Base-by-base conservation (phyloP, 2,888 invertebrate species). In the Cryptophagus acutangulus region DNA sequence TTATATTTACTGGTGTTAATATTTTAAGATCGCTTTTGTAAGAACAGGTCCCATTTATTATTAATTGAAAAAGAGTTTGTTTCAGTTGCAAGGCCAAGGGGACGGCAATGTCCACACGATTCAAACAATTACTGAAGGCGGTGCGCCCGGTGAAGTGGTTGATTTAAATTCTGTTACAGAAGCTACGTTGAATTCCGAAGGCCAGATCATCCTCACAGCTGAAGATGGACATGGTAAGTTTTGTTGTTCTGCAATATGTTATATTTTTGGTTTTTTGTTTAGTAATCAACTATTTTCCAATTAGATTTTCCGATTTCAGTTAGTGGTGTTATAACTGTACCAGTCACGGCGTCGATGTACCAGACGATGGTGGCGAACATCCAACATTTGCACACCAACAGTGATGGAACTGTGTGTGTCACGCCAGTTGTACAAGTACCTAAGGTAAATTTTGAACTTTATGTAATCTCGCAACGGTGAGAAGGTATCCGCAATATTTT, bases 291-390 rank as follows among this genome's bases (percentile, higher is more conserved):
- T n/a, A n/a, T n/a, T n/a, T n/a, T n/a, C 20, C 9, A 6, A 10
- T 29, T 29, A 29, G 29, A 29, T 10, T 29, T 29, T 29, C 29
- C 29, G 36, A 84, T 89, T 57, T 84, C 87, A 54, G 90, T 90
- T 59, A 86, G 90, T 60, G 93, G 93, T 45, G 92, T 95, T 74
- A 92, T 95, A 67, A 92, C 94, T 39, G 89, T 95, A 58, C 95
- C 95, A 40, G 91, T 95, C 48, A 87, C 90, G 29, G 87, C 89
- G 42, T 89, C 91, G 47, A 91, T 95, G 86, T 95, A 95, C 75
- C 94, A 95, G 74, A 89, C 91, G 44, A 92, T 94, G 78, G 87
- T 93, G 65, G 89, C 92, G 40, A 87, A 87, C 69, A 88, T 91
- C 67, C 86, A 87, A 67, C 80, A 81, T 63, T 75, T 86, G 53